phyloP scores from a whole-genome alignment of 2,888 invertebrate species.

The Aplocera efformata region DNA sequence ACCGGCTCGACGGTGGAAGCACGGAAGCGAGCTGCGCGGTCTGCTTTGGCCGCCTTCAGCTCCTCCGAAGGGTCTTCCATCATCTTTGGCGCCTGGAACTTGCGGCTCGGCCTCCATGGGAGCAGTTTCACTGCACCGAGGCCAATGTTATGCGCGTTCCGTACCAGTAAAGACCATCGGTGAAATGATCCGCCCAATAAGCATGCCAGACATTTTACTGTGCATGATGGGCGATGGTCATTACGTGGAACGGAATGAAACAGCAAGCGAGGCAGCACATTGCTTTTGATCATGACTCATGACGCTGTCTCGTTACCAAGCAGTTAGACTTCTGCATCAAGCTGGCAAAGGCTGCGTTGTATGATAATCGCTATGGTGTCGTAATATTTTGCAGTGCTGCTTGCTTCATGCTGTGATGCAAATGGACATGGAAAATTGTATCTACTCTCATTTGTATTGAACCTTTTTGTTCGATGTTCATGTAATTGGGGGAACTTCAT shows the following conservation, averaged over 20 bases:
- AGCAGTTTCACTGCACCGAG: slow-evolving; percentile 82
- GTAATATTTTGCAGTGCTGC: slow-evolving; percentile 45
- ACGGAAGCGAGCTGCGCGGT: slow-evolving; percentile 81
- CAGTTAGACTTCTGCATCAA: slow-evolving; percentile 58
- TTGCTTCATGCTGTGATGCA: slow-evolving; percentile 64
- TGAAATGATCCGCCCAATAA: slow-evolving; percentile 40
- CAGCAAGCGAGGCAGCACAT: slow-evolving; percentile 54
- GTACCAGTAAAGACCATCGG: slow-evolving; percentile 46
- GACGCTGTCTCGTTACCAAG: slow-evolving; percentile 51
- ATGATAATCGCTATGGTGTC: slow-evolving; percentile 46
- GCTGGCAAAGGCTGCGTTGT: slow-evolving; percentile 54
- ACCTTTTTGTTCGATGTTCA: slow-evolving; percentile 3
- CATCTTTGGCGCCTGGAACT: slow-evolving; percentile 81
- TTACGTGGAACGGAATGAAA: slow-evolving; percentile 33
- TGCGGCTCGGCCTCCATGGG: slow-evolving; percentile 84
- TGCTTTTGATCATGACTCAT: slow-evolving; percentile 44
- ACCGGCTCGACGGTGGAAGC: slow-evolving; percentile 74
- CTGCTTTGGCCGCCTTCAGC: slow-evolving; percentile 82
- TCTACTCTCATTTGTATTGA: slow-evolving; percentile 9
- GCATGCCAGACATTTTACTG: slow-evolving; percentile 29
- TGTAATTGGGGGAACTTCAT: slow-evolving; percentile 2
- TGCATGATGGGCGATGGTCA: slow-evolving; percentile 42
- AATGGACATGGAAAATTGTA: slow-evolving; percentile 40
- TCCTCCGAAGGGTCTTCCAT: slow-evolving; percentile 82
- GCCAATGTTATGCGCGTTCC: slow-evolving; percentile 55